Evolutionary conservation across 1,140 invertebrate genomes (phyloP).

Genomic region (Formica selysi): DNA sequence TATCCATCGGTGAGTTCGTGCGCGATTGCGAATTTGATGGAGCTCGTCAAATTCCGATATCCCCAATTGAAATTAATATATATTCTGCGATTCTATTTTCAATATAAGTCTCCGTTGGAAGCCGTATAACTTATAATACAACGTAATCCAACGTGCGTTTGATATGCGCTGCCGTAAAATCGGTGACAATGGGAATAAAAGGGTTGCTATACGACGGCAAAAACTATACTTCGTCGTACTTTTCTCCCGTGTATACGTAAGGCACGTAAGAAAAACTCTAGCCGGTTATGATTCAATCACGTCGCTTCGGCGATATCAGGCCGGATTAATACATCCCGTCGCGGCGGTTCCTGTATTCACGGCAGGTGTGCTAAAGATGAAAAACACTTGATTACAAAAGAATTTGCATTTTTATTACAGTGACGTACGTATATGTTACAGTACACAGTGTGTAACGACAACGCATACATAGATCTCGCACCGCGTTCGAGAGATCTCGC

Average conservation of each 20-base stretch:
- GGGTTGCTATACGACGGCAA: neutral
- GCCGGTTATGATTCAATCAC: conserved; percentile 50
- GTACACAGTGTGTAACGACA: conserved; percentile 73
- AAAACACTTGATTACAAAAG: conserved; percentile 71
- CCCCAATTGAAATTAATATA: conserved; percentile 55
- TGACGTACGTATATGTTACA: conserved; percentile 79
- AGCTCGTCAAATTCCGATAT: conserved; percentile 39
- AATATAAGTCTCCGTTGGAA: conserved; percentile 3
- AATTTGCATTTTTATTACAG: conserved; percentile 81
- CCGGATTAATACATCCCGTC: conserved; percentile 15
- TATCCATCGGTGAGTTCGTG: neutral
- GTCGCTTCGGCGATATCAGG: conserved; percentile 23
- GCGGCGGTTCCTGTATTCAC: neutral
- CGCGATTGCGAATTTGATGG: conserved; percentile 40
- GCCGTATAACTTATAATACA: neutral
- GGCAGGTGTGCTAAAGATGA: conserved; percentile 5
- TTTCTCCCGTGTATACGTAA: neutral
- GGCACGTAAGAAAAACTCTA: conserved; percentile 11
- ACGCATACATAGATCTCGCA: conserved; percentile 41
- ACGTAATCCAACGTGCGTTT: conserved; percentile 24
- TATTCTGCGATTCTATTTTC: conserved; percentile 27
- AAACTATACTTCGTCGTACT: neutral
- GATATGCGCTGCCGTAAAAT: neutral
- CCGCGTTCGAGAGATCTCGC: conserved; percentile 18
- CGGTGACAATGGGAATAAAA: neutral